phyloP scores from a whole-genome alignment of 35 echinoderm and acorn worm genomes.

The Amphiura filiformis region DNA sequence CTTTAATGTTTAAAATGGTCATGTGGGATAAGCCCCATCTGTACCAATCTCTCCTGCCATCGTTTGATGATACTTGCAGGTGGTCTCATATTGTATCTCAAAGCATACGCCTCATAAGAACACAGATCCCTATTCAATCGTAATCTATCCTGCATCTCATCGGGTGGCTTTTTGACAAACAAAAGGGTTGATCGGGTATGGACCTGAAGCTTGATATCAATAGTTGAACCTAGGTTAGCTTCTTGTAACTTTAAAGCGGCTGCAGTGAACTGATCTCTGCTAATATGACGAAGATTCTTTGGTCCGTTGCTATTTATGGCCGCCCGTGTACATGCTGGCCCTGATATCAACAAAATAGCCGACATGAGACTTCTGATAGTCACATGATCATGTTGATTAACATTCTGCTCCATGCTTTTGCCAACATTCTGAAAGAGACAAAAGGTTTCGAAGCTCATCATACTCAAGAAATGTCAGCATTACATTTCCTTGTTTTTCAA shows the following conservation, averaged over 20 bases:
- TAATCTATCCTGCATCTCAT: not conserved
- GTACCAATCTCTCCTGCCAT: not conserved
- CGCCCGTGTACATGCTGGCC: not conserved
- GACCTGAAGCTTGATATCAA: not conserved
- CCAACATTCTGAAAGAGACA: no score
- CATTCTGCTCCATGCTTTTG: no score
- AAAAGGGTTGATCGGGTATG: not conserved
- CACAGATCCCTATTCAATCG: not conserved
- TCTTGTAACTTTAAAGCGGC: not conserved
- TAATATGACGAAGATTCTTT: not conserved
- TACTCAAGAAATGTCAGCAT: no score
- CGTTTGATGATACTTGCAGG: not conserved
- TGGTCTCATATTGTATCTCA: not conserved
- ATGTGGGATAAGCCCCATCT: not conserved
- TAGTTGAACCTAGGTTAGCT: not conserved
- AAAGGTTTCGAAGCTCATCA: no score
- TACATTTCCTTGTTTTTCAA: no score
- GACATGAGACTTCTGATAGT: not conserved
- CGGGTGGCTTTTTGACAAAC: not conserved
- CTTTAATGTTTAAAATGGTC: not conserved
- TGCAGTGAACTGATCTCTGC: not conserved
- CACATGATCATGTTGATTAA: no score
- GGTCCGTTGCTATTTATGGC: not conserved
- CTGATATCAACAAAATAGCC: not conserved
- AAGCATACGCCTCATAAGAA: not conserved